A percentile compares a stretch with the other conserved stretches of the same genome.
Evolutionary conservation across 2,113 vertebrate species (phyloP).

Genomic region (Scartelaos histophorus): DNA sequence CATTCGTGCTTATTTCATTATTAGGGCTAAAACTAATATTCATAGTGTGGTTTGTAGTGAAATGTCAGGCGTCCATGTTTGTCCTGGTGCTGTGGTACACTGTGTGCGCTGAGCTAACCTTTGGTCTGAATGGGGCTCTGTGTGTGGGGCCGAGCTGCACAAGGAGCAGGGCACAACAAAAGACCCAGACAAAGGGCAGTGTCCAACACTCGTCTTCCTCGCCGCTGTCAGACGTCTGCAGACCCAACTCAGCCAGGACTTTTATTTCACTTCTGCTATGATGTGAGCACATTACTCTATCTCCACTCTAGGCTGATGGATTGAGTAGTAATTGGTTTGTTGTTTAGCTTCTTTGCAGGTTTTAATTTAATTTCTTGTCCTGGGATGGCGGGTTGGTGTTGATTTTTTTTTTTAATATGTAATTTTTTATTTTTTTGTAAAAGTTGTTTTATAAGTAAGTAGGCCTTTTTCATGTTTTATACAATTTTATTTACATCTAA

Average conservation of each 20-base stretch:
- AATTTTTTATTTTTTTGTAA: no score
- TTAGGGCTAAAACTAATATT: no score
- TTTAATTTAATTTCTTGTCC: no score
- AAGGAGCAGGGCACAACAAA: conserved; percentile 40
- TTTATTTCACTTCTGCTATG: conserved; percentile 29
- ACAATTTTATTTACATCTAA: no score
- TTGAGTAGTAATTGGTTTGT: no score
- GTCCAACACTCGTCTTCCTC: conserved; percentile 16
- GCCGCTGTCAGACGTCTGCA: not conserved
- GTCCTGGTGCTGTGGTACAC: not conserved
- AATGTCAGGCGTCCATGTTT: no score
- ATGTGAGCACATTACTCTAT: conserved; percentile 56
- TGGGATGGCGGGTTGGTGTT: no score
- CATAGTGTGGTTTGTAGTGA: no score
- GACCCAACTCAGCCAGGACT: conserved; percentile 14
- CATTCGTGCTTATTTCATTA: no score
- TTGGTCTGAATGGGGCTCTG: conserved; percentile 66
- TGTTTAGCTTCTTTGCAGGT: not conserved
- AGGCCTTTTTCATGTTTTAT: no score
- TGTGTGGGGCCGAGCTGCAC: conserved; percentile 61
- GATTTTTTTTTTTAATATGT: no score
- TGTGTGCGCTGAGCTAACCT: conserved; percentile 54
- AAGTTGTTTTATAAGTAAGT: no score
- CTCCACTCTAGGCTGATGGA: conserved; percentile 11
- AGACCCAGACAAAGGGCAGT: conserved; percentile 42